Evolutionary conservation across 2,113 vertebrate species (phyloP).

Genomic region (Sebastes fasciatus): DNA sequence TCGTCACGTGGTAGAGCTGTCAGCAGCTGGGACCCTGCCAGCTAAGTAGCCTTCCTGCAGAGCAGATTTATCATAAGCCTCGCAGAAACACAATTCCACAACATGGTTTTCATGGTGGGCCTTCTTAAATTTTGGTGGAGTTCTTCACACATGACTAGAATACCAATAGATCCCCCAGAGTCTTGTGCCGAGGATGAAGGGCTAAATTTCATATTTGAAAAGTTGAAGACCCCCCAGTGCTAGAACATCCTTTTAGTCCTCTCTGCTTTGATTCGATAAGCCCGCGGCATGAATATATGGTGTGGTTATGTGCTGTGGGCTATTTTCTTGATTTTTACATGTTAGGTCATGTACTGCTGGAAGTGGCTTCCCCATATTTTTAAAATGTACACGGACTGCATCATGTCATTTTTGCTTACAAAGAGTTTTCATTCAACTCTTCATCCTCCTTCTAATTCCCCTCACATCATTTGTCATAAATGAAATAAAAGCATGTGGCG

Average conservation of each 20-base stretch:
- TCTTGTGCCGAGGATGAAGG: slow-evolving; percentile 30
- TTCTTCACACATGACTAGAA: slow-evolving; percentile 43
- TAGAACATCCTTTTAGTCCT: slow-evolving; percentile 35
- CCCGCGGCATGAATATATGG: slow-evolving; percentile 14
- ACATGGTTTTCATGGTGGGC: slow-evolving; percentile 52
- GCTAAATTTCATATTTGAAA: slow-evolving; percentile 49
- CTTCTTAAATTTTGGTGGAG: slow-evolving; percentile 40
- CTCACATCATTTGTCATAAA: slow-evolving; percentile 42
- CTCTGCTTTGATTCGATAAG: slow-evolving; percentile 17
- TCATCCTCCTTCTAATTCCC: slow-evolving; percentile 13
- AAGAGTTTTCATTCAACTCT: not conserved
- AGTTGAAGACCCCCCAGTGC: slow-evolving; percentile 17
- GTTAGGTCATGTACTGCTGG: not conserved
- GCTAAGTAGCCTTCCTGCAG: slow-evolving; percentile 61
- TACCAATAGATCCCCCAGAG: slow-evolving; percentile 23
- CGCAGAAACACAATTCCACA: slow-evolving; percentile 51
- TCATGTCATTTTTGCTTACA: slow-evolving; percentile 26
- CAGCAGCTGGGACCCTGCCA: slow-evolving; percentile 64
- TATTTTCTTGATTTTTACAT: slow-evolving; percentile 1
- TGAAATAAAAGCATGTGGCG: slow-evolving; percentile 48
- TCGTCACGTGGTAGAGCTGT: slow-evolving; percentile 64
- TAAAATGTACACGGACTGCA: not conserved
- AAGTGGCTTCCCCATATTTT: slow-evolving; percentile 26
- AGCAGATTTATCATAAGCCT: slow-evolving; percentile 62
- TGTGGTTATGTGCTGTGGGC: slow-evolving; percentile 16